These are phyloP conservation scores for Cephus pulcher DNA, from an alignment of 2,888 invertebrate genomes.

Conservation along the genomic window DNA sequence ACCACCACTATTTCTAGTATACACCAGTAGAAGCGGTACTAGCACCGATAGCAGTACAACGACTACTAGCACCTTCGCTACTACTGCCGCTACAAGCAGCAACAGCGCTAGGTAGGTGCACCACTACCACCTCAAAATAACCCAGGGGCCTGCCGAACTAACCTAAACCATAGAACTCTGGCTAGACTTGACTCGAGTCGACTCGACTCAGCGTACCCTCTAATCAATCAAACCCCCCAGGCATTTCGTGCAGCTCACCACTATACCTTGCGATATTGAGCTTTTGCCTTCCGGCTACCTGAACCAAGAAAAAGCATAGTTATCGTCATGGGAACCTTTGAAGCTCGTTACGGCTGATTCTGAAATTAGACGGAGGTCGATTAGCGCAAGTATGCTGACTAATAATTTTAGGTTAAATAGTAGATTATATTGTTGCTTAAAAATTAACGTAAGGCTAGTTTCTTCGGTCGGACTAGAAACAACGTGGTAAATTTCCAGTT, in stretches of 20 bases:
- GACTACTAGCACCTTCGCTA: neutral
- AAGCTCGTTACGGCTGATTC: neutral
- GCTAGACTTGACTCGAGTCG: constrained; percentile 40
- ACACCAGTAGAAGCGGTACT: neutral
- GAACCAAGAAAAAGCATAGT: neutral
- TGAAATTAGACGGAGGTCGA: neutral
- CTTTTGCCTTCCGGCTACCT: neutral
- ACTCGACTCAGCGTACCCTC: constrained; percentile 51
- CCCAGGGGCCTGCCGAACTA: constrained; percentile 60
- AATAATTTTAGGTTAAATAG: neutral
- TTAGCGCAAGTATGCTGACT: neutral
- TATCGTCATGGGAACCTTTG: neutral
- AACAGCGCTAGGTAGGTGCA: neutral
- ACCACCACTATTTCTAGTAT: constrained; percentile 35
- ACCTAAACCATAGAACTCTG: constrained; percentile 45
- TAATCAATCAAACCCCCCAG: constrained; percentile 65
- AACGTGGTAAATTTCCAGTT: neutral
- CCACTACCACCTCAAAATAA: constrained; percentile 54
- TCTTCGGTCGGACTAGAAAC: neutral
- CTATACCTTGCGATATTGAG: neutral
- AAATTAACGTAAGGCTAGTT: neutral
- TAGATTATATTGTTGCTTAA: neutral
- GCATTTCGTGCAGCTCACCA: constrained; percentile 51
- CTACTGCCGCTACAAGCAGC: neutral
- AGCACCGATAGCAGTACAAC: neutral